A percentile compares a stretch with the other conserved stretches of the same genome.
Conservation (phyloP, 2,113 vertebrate species). For the Reinhardtius hippoglossoides region DNA sequence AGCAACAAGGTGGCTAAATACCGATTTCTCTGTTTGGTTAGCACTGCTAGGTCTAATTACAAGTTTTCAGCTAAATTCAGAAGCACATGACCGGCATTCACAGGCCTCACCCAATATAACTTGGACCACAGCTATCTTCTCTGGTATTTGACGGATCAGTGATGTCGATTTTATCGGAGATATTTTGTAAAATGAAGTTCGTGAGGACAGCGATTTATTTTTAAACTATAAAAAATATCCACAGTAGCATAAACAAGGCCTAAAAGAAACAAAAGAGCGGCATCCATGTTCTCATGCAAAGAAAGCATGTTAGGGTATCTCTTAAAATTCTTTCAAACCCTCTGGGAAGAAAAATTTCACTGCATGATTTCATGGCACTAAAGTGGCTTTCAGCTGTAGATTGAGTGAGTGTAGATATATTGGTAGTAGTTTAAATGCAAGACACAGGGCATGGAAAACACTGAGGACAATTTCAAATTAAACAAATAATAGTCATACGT, state of each 20-base stretch:
- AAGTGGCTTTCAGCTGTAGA: neutral
- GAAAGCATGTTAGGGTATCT: neutral
- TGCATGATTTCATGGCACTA: neutral
- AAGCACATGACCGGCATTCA: no score
- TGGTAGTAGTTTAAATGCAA: neutral
- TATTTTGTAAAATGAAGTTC: no score
- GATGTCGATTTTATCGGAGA: no score
- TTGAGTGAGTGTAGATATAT: neutral
- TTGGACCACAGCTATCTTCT: no score
- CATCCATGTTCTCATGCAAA: neutral
- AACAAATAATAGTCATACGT: neutral
- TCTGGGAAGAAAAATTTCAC: neutral
- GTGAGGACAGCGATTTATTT: no score
- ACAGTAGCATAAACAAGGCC: neutral
- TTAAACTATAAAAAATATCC: no score
- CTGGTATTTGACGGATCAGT: no score
- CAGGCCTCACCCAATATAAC: no score
- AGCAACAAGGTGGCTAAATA: no score
- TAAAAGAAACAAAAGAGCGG: neutral
- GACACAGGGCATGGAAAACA: neutral
- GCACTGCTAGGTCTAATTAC: no score
- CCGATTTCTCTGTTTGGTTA: no score
- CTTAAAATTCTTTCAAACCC: neutral
- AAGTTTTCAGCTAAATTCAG: no score
- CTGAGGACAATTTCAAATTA: neutral